These are phyloP conservation scores for Micromys minutus DNA, from an alignment of 2,113 vertebrate species.

Conservation along the genomic window DNA sequence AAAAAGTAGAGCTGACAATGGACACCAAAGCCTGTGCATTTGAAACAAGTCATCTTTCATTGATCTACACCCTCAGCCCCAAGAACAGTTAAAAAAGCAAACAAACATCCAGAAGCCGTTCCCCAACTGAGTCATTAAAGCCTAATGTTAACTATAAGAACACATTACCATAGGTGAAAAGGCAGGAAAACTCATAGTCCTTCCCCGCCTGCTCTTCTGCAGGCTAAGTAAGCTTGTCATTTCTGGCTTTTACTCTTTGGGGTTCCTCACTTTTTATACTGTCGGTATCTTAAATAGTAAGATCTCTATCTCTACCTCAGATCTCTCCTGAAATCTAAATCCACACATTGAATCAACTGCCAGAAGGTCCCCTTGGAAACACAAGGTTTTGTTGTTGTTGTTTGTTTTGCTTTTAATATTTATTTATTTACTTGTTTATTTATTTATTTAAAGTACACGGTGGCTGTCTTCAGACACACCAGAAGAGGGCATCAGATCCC, in stretches of 20 bases:
- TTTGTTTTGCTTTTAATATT: no score
- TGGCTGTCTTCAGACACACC: no score
- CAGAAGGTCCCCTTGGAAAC: background rate
- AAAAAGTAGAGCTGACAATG: background rate
- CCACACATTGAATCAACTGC: background rate
- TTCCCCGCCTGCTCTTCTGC: background rate
- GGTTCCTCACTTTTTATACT: background rate
- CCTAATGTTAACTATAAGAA: background rate
- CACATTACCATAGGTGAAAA: background rate
- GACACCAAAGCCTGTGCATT: background rate
- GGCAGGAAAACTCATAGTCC: background rate
- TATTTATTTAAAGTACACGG: no score
- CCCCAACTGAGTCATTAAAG: background rate
- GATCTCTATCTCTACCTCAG: background rate
- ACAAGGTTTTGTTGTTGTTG: no score
- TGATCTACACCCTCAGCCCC: background rate
- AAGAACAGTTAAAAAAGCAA: background rate
- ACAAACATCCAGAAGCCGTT: background rate
- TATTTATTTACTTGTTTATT: no score
- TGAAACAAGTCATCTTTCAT: background rate
- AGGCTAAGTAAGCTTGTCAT: background rate
- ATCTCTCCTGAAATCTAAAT: background rate
- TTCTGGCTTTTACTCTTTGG: background rate
- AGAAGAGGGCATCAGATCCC: no score
- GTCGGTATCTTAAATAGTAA: background rate